Evolutionary conservation across 2,888 invertebrate genomes (phyloP).

Genomic region (Trissolcus brochymenae): DNA sequence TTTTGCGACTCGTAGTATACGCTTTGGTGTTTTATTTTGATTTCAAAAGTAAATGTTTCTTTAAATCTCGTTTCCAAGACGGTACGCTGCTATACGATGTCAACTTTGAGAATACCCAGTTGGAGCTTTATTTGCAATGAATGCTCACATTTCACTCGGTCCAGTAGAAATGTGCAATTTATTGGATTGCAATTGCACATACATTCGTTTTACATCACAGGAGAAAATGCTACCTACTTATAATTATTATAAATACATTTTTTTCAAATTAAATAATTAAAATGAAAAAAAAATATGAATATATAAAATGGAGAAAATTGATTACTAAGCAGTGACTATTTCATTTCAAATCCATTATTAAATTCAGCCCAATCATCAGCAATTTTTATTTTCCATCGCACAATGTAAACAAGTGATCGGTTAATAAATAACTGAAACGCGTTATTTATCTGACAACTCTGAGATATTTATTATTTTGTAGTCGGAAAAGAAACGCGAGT

Average conservation of each 20-base stretch:
- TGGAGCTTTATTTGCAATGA: conserved; percentile 31
- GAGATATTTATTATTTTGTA: conserved; percentile 13
- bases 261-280: no score
- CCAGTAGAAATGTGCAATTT: neutral
- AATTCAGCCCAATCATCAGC: neutral
- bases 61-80: conserved; percentile 32
- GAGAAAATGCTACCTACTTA: no score
- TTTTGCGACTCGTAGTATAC: conserved; percentile 4
- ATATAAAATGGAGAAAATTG: neutral
- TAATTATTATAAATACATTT: no score
- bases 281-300: no score
- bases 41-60: conserved; percentile 12
- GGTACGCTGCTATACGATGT: conserved; percentile 9
- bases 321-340: neutral
- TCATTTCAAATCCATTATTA: neutral
- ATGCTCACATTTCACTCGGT: neutral
- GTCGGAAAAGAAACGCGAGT: conserved; percentile 5
- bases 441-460: conserved; percentile 7
- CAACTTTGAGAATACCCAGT: conserved; percentile 14
- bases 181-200: conserved; percentile 10
- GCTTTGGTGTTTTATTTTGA: conserved; percentile 21
- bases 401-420: conserved; percentile 8
- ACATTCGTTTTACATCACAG: neutral
- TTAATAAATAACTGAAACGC: conserved; percentile 16
- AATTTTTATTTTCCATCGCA: conserved; percentile 3